Evolutionary conservation across 2,888 invertebrate species (phyloP).

Genomic region (Platypus cylindrus): DNA sequence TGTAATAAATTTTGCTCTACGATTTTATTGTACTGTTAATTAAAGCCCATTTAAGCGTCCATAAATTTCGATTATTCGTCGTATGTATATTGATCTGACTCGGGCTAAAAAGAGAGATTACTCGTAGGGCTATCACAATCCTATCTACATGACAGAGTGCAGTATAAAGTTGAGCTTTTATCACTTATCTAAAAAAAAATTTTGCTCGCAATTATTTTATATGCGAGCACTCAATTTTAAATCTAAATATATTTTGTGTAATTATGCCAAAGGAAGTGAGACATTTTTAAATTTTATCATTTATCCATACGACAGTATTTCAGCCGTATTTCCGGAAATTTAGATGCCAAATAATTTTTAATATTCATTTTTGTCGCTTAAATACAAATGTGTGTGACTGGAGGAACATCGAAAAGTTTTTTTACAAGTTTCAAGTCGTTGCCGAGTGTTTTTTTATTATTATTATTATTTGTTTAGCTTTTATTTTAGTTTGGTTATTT

Average conservation of each 20-base stretch:
- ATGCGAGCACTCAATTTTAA: slow-evolving; percentile 26
- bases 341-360: slow-evolving; percentile 30
- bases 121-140: slow-evolving; percentile 8
- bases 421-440: slow-evolving; percentile 28
- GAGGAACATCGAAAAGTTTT: slow-evolving; percentile 27
- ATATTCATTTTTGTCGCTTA: neutral
- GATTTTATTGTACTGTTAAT: slow-evolving; percentile 16
- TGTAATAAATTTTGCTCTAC: slow-evolving; percentile 11
- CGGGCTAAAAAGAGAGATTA: too few relatives aligned
- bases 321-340: slow-evolving; percentile 36
- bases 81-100: too few relatives aligned
- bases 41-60: slow-evolving; percentile 15
- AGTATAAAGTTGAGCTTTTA: slow-evolving; percentile 7
- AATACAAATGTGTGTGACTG: slow-evolving; percentile 15
- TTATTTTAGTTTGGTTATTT: too few relatives aligned
- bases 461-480: too few relatives aligned
- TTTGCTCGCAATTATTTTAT: slow-evolving; percentile 17
- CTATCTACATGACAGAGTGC: too few relatives aligned
- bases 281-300: slow-evolving; percentile 30
- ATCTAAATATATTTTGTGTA: slow-evolving; percentile 32
- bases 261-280: slow-evolving; percentile 35
- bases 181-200: neutral
- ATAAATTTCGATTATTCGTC: slow-evolving; percentile 8
- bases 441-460: slow-evolving; percentile 31
- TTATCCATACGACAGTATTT: slow-evolving; percentile 31